Percentiles rank a stretch among this genome's conserved stretches.
Evolutionary conservation across 1,140 invertebrate species (phyloP).

Genomic region (Pseudomyrmex gracilis): DNA sequence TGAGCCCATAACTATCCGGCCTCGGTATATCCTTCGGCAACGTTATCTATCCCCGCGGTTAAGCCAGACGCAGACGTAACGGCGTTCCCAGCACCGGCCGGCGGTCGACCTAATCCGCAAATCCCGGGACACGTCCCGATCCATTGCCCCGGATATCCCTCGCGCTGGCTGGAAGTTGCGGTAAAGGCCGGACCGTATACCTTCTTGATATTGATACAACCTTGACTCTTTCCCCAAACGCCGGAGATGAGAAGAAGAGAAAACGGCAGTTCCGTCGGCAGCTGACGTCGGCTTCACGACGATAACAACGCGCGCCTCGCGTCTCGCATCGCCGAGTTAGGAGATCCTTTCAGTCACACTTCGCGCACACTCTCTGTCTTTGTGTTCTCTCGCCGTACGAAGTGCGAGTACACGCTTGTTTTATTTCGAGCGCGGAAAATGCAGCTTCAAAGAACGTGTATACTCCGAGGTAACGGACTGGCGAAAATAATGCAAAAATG

Average conservation of each 20-base stretch:
- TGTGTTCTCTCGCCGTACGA: background rate
- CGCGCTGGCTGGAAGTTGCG: conserved; percentile 42
- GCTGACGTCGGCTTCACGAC: background rate
- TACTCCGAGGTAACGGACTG: conserved; percentile 3
- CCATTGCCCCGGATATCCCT: conserved; percentile 64
- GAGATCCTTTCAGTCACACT: background rate
- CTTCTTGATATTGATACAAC: conserved; percentile 52
- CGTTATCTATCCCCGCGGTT: conserved; percentile 71
- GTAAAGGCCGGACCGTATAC: conserved; percentile 34
- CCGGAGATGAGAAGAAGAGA: too few relatives aligned
- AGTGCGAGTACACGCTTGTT: conserved; percentile 8
- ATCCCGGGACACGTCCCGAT: conserved; percentile 69
- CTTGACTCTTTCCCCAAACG: conserved; percentile 58
- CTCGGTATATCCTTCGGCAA: conserved; percentile 61
- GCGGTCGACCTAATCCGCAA: conserved; percentile 68
- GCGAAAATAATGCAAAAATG: conserved; percentile 5
- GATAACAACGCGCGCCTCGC: conserved; percentile 24
- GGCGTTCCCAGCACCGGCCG: conserved; percentile 41
- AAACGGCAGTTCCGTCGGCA: background rate
- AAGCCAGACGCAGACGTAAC: conserved; percentile 69
- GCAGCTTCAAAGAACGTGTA: conserved; percentile 24
- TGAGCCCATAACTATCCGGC: conserved; percentile 66
- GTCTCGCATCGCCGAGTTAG: conserved; percentile 10
- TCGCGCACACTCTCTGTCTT: background rate
- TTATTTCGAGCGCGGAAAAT: conserved; percentile 21